Evolutionary conservation across 2,888 invertebrate genomes (phyloP).

Genomic region (Marronus borbonicus): DNA sequence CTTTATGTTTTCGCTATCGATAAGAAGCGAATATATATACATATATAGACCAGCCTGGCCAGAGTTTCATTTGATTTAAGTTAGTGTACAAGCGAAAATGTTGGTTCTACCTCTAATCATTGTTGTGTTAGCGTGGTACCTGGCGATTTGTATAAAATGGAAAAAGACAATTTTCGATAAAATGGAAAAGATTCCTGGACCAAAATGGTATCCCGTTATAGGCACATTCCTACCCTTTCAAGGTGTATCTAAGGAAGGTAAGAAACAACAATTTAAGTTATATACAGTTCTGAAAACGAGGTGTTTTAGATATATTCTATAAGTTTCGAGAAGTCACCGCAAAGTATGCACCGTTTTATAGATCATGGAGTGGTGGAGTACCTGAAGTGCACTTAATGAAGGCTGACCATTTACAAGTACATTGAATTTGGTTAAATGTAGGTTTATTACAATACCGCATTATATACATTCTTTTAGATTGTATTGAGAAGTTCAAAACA

Average conservation of each 20-base stretch:
- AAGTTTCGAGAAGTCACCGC: conserved; percentile 20
- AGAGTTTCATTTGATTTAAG: background rate
- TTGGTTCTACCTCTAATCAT: conserved; percentile 22
- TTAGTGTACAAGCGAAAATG: background rate
- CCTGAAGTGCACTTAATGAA: conserved; percentile 59
- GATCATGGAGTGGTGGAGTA: conserved; percentile 57
- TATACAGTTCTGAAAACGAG: background rate
- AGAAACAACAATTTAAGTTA: background rate
- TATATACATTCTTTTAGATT: conserved; percentile 53
- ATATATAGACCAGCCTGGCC: background rate
- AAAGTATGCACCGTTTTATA: conserved; percentile 56
- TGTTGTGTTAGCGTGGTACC: conserved; percentile 23
- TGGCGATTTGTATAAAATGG: conserved; percentile 39
- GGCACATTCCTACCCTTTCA: conserved; percentile 15
- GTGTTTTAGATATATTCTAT: conserved; percentile 19
- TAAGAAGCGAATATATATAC: background rate
- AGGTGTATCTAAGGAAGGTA: conserved; percentile 26
- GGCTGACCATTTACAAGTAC: conserved; percentile 55
- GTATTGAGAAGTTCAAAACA: conserved; percentile 58
- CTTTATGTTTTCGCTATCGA: background rate
- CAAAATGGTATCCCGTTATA: conserved; percentile 21
- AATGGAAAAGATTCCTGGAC: conserved; percentile 43
- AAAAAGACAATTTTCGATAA: conserved; percentile 29
- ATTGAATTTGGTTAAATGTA: too few relatives aligned
- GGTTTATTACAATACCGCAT: too few relatives aligned